Evolutionary conservation across 2,797 vertebrate genomes (phyloP), one percentile per base, ranked within the genome.

Genomic region (Scolopax bukidnonensis): DNA sequence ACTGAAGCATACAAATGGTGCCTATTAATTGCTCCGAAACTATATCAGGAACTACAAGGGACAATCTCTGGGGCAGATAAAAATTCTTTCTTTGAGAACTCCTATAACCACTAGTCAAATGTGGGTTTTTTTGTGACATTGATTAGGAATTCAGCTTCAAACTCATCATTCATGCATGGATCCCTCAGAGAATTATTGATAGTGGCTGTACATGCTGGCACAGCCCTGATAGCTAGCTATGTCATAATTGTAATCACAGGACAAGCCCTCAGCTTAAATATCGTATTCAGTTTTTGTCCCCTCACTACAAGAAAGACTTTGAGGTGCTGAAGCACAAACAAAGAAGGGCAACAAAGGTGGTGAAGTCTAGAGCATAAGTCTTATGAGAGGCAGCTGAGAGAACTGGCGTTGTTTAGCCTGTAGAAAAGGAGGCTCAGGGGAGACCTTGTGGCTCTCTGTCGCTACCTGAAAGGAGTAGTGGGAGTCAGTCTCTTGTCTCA

Each of bases 131-230:
- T 45, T 45, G 10, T 40, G 18, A 21, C 10, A 43, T 13, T 28
- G 11, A 1, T 3, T 63, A 48, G 2, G 6, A 89, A 45, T 51
- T 76, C 27, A 61, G 25, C 30, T 13, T 80, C 28, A 48, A 47
- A 61, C 4, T 81, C 2, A 1, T 33, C n/a, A 25, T 30, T 8
- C 1, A 1, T 40, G 4, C 4, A 73, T 3, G 8, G 20, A 50
- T 18, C 30, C 65, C 3, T 2, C 10, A 27, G 4, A 51, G 5
- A 59, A 61, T 15, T 59, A 67, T 59, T 59, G 20, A 32, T 13
- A 36, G 13, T 43, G 16, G 2, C 16, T 54, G 21, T 17, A 9
- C 36, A 24, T 12, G 12, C 14, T 33, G 14, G 38, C 24, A 53
- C 38, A 41, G 24, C n/a, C 30, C 19, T 48, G 23, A 40, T 57